These are phyloP conservation scores for Cebus imitator DNA, from an alignment of 2,113 vertebrate genomes.

Conservation along the genomic window DNA sequence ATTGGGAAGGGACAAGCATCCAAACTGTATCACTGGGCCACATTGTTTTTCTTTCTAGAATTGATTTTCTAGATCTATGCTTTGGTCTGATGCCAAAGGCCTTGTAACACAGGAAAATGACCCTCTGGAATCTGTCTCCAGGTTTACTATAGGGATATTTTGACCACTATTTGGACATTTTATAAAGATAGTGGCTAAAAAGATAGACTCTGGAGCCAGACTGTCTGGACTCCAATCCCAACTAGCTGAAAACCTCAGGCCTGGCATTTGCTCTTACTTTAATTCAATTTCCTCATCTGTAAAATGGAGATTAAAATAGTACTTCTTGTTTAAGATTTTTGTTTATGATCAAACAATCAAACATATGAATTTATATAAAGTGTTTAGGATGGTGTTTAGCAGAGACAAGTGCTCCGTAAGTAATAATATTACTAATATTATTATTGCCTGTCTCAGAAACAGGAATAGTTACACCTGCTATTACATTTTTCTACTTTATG, in stretches of 20 bases:
- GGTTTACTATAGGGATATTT: conserved; percentile 3
- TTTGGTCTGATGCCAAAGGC: background rate
- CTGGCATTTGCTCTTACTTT: background rate
- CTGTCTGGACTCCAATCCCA: background rate
- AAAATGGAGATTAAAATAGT: background rate
- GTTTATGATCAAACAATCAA: background rate
- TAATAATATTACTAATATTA: background rate
- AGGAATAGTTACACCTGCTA: background rate
- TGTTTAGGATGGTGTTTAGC: background rate
- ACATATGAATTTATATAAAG: background rate
- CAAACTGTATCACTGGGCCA: background rate
- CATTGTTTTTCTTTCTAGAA: background rate
- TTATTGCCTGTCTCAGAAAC: background rate
- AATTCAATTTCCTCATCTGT: background rate
- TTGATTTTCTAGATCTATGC: background rate
- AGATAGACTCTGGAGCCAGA: conserved; percentile 5
- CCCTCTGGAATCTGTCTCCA: background rate
- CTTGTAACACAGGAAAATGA: background rate
- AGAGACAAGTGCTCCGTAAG: background rate
- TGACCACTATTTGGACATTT: conserved; percentile 8
- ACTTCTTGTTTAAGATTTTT: background rate
- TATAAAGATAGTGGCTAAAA: background rate
- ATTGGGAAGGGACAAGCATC: no score
- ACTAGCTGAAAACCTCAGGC: background rate
- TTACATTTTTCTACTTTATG: background rate